These are phyloP conservation scores for Cryptomyrus ogoouensis DNA, from an alignment of 2,113 vertebrate species.

Conservation along the genomic window DNA sequence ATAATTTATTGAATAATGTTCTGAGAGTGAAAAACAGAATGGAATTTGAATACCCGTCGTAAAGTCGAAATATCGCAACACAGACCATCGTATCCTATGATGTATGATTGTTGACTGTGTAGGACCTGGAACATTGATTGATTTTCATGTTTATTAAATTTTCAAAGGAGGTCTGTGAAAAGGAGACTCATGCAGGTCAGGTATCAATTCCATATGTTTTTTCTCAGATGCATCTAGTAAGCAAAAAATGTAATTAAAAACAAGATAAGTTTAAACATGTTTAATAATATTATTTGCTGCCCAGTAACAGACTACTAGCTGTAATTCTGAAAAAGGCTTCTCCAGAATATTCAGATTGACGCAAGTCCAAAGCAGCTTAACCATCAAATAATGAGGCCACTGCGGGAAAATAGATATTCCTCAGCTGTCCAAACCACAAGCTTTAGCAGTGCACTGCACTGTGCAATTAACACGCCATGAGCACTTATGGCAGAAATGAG, in stretches of 20 bases:
- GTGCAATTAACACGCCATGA: neutral
- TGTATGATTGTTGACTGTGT: neutral
- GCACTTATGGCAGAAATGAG: neutral
- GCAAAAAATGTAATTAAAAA: neutral
- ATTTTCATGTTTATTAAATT: neutral
- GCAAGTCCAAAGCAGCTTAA: neutral
- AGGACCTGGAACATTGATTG: neutral
- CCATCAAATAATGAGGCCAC: neutral
- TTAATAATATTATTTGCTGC: neutral
- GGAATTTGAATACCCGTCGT: neutral
- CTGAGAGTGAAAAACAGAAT: neutral
- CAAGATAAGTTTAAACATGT: neutral
- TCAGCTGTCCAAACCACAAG: neutral
- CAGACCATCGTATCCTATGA: neutral
- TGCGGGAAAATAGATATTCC: neutral
- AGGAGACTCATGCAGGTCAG: neutral
- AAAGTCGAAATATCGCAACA: neutral
- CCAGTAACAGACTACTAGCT: neutral
- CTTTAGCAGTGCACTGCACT: neutral
- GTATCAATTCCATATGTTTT: neutral
- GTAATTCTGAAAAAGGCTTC: neutral
- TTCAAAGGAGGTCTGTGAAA: neutral
- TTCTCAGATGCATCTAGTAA: neutral
- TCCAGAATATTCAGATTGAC: neutral
- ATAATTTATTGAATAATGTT: no score